Percentiles rank a stretch among this genome's conserved stretches.
Evolutionary conservation across 2,113 vertebrate genomes (phyloP).

Genomic region (Sylvilagus bachmani): DNA sequence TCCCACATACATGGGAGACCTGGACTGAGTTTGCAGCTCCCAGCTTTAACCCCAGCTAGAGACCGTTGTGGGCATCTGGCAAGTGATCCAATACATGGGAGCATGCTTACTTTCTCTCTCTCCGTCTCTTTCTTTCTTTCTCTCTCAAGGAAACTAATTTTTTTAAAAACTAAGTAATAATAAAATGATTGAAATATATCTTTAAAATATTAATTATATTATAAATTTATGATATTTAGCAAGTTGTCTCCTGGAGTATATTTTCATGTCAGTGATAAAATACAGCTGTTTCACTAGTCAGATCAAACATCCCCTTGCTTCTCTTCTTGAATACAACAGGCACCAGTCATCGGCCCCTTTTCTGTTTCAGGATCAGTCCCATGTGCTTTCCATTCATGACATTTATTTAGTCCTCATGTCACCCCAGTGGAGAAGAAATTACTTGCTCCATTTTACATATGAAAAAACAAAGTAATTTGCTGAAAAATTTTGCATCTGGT

Average conservation of each 20-base stretch:
- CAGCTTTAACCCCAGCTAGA: too few relatives aligned
- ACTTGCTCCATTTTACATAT: not conserved
- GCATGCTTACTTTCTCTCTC: too few relatives aligned
- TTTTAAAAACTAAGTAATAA: too few relatives aligned
- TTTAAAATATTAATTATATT: not conserved
- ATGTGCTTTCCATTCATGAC: not conserved
- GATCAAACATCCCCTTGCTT: not conserved
- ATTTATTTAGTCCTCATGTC: not conserved
- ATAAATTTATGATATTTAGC: not conserved
- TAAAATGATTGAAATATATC: too few relatives aligned
- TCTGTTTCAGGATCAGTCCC: not conserved
- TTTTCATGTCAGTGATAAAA: not conserved
- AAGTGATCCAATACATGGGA: too few relatives aligned
- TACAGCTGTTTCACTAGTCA: not conserved
- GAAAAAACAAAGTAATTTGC: conserved; percentile 16
- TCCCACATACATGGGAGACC: too few relatives aligned
- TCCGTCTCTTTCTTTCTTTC: too few relatives aligned
- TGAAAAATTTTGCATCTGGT: not conserved
- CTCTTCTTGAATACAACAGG: not conserved
- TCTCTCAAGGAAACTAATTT: too few relatives aligned
- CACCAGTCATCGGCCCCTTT: not conserved
- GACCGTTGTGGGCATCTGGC: too few relatives aligned
- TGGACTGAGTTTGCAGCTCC: too few relatives aligned
- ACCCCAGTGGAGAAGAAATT: not conserved
- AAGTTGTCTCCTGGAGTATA: not conserved